Base-by-base conservation (phyloP, 2,113 vertebrate species). In the Dicerorhinus sumatrensis region DNA sequence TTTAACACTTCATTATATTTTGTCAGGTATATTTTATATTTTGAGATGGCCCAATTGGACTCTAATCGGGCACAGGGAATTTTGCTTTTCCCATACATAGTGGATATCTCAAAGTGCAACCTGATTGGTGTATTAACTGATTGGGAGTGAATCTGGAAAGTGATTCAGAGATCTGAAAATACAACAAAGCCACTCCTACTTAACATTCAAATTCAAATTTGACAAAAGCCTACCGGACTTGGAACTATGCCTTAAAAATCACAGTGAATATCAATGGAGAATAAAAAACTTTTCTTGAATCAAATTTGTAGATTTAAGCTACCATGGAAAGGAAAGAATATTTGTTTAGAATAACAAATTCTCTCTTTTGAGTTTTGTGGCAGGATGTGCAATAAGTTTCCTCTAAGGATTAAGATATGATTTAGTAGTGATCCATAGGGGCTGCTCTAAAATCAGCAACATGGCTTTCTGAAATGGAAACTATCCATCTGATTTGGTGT, bases 1-100 rank as follows among this genome's bases (percentile, higher is more conserved):
- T 25, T 73, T 82, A 92, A 42, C 51, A 31, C 18, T 90, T 48
- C 2, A 39, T 93, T 84, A 29, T 33, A 95, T 82, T 72, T 89
- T 46, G n/a, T 94, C 83, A 62, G 3, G 0, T 46, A 16, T 36
- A 62, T 76, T 63, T 75, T 88, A 54, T 87, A 94, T 80, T 80
- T 93, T 67, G 60, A 76, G 65, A 91, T 85, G 42, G 73, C 31
- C 70, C 46, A 76, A n/a, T 70, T 86, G 63, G 69, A 87, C 83
- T 72, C 3, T n/a, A 96, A 42, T 6, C 46, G 33, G 72, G n/a
- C 10, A 62, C 12, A 48, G 72, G 42, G 14, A 72, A 85, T 89
- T 89, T 89, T 82, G 18, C 46, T 88, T 72, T 70, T 62, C 25
- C 31, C 7, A 17, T n/a, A 27, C 39, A 39, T 21, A n/a, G 6